Evolutionary conservation across 2,888 invertebrate species (phyloP), one percentile per base, ranked within the genome.

Genomic region (Ecliptopera silaceata): DNA sequence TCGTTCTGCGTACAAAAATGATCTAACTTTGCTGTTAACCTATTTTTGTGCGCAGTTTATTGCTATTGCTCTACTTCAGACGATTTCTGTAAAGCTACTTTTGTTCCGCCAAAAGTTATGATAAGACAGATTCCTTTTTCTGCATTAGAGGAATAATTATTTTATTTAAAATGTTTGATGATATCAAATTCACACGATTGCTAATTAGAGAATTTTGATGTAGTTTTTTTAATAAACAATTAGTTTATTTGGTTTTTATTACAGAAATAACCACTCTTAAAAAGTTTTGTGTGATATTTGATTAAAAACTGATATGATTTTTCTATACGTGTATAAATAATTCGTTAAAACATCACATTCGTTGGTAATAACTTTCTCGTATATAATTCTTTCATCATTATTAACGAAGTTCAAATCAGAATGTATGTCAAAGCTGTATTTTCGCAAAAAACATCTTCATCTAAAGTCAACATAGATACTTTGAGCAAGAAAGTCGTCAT

Each of bases 1-100:
- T 71, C 66, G 60, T 67, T 79, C 63, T 69, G 66, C 63, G 60
- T 31, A 6, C n/a, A 4, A 69, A 72, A 82, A 80, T 82, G 76
- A 52, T 77, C 77, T 67, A 82, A 83, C 74, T 82, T 80, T 75
- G 71, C 68, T 79, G 76, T 79, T 84, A 82, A 83, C 80, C 82
- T 77, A 70, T 79, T 82, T 82, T 69, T 75, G 73, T 81, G 68
- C 73, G 75, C 77, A 72, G 72, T 51, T 68, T 69, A 70, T 61
- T 53, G 66, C 11, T 53, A 65, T 53, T 70, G 71, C 75, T 83
- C 72, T 71, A 69, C 65, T 70, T 63, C 3, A 45, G 17, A 18
- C 13, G 22, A 18, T 10, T 17, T 44, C 18, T 29, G 29, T 51
- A 26, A 36, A 51, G 51, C 38, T 43, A 44, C 22, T 46, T 48